Percentiles rank a stretch among this genome's conserved stretches.
Evolutionary conservation across 1,140 invertebrate genomes (phyloP).

Genomic region (Contarinia nasturtii): DNA sequence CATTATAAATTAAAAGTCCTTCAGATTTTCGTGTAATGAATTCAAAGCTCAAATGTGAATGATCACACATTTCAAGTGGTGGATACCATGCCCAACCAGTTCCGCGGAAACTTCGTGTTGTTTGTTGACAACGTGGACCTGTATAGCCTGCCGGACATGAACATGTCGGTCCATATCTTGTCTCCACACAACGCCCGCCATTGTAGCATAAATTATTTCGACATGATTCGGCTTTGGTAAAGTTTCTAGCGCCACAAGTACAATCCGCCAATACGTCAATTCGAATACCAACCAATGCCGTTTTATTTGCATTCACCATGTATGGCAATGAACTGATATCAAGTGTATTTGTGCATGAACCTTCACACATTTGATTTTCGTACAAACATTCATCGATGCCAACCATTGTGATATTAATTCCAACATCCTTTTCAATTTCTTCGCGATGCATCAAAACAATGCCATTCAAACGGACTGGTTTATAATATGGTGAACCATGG

Average conservation of each 20-base stretch:
- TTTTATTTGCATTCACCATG: conserved; percentile 93
- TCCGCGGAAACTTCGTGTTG: conserved; percentile 76
- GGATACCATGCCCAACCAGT: conserved; percentile 94
- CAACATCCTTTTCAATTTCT: conserved; percentile 83
- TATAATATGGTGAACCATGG: conserved; percentile 90
- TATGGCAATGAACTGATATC: conserved; percentile 78
- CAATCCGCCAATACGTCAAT: conserved; percentile 79
- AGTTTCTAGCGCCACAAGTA: conserved; percentile 78
- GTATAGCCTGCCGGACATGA: conserved; percentile 79
- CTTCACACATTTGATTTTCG: conserved; percentile 88
- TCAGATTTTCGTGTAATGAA: conserved; percentile 82
- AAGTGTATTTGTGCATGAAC: conserved; percentile 82
- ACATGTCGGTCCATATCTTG: conserved; percentile 68
- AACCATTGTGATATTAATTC: conserved; percentile 92
- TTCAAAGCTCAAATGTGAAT: conserved; percentile 83
- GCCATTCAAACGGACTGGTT: conserved; percentile 82
- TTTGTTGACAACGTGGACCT: conserved; percentile 90
- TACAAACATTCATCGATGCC: conserved; percentile 94
- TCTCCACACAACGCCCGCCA: conserved; percentile 81
- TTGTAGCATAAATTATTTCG: conserved; percentile 82
- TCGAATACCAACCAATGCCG: conserved; percentile 78
- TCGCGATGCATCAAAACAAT: conserved; percentile 84
- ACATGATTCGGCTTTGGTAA: conserved; percentile 75
- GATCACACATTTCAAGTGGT: conserved; percentile 86
- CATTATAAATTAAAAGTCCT: conserved; percentile 89